These are phyloP conservation scores for Eristalis intricaria DNA, from an alignment of 2,888 invertebrate genomes.

Conservation along the genomic window DNA sequence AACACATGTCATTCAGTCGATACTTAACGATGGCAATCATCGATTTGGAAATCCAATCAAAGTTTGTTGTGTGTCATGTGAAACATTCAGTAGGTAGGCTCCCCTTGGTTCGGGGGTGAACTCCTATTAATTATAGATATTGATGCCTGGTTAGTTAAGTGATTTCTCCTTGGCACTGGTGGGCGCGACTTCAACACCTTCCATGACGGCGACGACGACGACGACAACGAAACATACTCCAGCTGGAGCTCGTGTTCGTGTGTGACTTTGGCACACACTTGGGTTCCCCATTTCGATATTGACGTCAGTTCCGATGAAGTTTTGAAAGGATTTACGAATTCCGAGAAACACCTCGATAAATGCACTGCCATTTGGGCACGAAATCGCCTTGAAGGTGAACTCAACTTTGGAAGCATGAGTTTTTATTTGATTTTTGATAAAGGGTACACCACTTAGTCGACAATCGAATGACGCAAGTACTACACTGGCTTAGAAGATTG, in stretches of 20 bases:
- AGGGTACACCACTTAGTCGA: neutral
- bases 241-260: neutral
- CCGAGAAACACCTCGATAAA: neutral
- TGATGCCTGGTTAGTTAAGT: constrained; percentile 9
- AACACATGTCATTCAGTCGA: constrained; percentile 9
- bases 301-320: neutral
- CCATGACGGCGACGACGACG: neutral
- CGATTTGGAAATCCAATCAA: constrained; percentile 49
- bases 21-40: constrained; percentile 61
- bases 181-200: neutral
- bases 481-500: neutral
- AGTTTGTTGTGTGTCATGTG: constrained; percentile 10
- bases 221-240: neutral
- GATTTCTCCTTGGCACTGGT: neutral
- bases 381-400: neutral
- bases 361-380: neutral
- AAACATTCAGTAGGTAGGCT: neutral
- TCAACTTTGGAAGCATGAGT: neutral
- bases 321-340: neutral
- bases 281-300: neutral
- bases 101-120: neutral
- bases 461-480: neutral
- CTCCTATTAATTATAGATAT: constrained; percentile 39
- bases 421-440: neutral
- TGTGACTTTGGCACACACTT: neutral